A percentile compares a stretch with the other conserved stretches of the same genome.
Evolutionary conservation across 2,797 vertebrate species (phyloP).

Genomic region (Myotis planiceps): DNA sequence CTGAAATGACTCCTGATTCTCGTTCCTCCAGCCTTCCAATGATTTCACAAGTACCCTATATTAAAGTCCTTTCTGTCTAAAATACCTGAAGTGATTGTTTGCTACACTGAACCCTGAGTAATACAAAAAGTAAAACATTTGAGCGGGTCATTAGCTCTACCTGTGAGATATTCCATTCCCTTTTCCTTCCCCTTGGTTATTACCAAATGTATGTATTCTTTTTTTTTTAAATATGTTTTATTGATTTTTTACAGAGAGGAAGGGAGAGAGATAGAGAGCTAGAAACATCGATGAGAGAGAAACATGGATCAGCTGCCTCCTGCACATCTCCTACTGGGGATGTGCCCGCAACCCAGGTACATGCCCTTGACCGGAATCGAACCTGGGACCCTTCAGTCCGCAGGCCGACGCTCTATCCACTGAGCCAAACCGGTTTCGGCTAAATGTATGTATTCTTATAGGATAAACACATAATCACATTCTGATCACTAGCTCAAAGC

Average conservation of each 20-base stretch:
- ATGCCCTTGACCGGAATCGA: no score
- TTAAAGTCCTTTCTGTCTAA: constrained; percentile 31
- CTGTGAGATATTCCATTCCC: neutral
- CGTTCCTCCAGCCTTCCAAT: neutral
- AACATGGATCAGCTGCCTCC: no score
- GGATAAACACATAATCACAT: neutral
- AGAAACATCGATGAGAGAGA: no score
- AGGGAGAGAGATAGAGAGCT: no score
- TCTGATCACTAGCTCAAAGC: neutral
- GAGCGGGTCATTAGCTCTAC: neutral
- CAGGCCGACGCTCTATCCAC: no score
- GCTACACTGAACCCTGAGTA: neutral
- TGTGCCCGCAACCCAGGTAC: no score
- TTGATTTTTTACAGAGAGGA: no score
- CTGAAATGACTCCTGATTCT: neutral
- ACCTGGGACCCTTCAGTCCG: no score
- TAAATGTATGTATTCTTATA: neutral
- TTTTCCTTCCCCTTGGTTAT: neutral
- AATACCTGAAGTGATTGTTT: neutral
- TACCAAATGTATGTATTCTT: neutral
- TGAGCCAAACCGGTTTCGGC: no score
- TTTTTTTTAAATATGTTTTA: no score
- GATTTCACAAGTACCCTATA: neutral
- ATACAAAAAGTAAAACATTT: neutral
- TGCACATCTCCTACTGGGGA: no score